phyloP scores from a whole-genome alignment of 2,113 vertebrate species.

The Smithornis capensis region DNA sequence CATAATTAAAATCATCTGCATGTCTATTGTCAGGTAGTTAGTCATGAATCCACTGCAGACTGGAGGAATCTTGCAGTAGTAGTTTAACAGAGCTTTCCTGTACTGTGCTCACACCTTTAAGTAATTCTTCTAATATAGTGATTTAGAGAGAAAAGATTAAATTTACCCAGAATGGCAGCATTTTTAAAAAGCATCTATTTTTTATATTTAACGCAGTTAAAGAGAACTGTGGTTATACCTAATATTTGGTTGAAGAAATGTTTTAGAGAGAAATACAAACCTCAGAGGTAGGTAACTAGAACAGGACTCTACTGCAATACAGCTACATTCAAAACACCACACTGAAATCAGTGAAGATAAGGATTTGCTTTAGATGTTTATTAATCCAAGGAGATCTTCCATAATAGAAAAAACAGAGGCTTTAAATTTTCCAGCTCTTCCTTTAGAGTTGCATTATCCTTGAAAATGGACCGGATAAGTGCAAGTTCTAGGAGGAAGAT shows the following conservation, averaged over 20 bases:
- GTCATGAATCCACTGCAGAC: not conserved
- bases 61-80: not conserved
- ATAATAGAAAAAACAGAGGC: slow-evolving; percentile 60
- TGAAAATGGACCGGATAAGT: slow-evolving; percentile 14
- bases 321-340: slow-evolving; percentile 50
- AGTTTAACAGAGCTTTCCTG: not conserved
- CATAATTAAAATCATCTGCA: not conserved
- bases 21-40: not conserved
- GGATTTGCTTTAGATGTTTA: slow-evolving; percentile 62
- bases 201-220: not conserved
- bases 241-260: not conserved
- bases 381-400: slow-evolving; percentile 66
- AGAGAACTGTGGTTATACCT: not conserved
- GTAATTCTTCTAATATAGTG: not conserved
- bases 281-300: not conserved
- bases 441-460: slow-evolving; percentile 40
- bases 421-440: slow-evolving; percentile 34
- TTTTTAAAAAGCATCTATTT: rapidly evolving
- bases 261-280: not conserved
- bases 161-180: not conserved
- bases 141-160: not conserved
- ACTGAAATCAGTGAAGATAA: slow-evolving; percentile 49
- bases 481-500: slow-evolving; percentile 38
- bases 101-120: not conserved
- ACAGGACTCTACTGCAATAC: not conserved